Conservation (phyloP, 2,113 vertebrate genomes). For the Siphamia tubifer region DNA sequence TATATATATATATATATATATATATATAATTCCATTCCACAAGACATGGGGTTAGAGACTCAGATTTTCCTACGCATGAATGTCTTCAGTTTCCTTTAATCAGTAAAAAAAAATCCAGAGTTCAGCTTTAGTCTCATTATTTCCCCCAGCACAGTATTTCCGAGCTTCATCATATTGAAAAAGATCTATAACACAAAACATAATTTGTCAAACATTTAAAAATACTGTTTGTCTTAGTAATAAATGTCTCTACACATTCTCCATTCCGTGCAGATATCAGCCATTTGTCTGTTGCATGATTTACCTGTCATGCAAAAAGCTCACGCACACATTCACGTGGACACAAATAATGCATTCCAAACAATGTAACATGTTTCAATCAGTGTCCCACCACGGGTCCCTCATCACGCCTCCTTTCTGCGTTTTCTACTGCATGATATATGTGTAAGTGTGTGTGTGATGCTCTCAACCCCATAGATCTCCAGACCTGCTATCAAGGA, state of each 20-base stretch:
- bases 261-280: background rate
- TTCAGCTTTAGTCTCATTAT: too few species aligned
- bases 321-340: background rate
- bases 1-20: too few species aligned
- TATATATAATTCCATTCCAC: too few species aligned
- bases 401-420: conserved; percentile 12
- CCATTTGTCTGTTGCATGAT: conserved; percentile 9
- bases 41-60: too few species aligned
- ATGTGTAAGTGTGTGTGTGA: conserved; percentile 75
- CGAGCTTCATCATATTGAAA: too few species aligned
- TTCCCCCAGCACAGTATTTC: too few species aligned
- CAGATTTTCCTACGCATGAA: too few species aligned
- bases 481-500: conserved; percentile 80
- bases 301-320: background rate
- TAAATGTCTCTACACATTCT: background rate
- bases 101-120: too few species aligned
- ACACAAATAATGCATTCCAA: background rate
- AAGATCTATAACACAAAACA: background rate
- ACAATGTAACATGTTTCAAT: background rate
- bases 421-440: conserved; percentile 75
- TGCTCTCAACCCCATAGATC: conserved; percentile 82
- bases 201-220: background rate
- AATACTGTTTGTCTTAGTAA: background rate
- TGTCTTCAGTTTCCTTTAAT: too few species aligned
- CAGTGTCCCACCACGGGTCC: background rate